phyloP scores from a whole-genome alignment of 2,797 vertebrate species.

The Erethizon dorsatum region DNA sequence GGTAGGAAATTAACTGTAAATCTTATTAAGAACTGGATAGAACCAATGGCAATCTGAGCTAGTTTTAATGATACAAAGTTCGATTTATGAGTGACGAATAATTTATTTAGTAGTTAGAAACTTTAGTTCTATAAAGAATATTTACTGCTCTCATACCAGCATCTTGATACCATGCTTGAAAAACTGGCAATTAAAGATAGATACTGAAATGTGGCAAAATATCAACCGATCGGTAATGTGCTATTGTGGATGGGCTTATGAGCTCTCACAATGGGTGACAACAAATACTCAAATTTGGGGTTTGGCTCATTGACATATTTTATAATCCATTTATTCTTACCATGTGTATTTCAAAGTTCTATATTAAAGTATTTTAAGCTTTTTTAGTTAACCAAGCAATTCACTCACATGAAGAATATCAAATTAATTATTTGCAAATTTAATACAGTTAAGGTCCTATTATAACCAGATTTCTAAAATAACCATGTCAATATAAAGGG shows the following conservation, averaged over 20 bases:
- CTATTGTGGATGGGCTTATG: neutral
- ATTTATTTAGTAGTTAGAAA: neutral
- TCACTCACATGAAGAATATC: neutral
- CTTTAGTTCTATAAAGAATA: neutral
- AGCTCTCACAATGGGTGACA: neutral
- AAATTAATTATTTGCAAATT: neutral
- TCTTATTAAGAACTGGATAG: neutral
- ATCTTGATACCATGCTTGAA: neutral
- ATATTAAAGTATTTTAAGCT: neutral
- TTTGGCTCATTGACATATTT: neutral
- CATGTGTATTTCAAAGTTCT: neutral
- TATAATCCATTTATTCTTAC: neutral
- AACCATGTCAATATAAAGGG: neutral
- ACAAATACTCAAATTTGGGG: neutral
- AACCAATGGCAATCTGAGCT: neutral
- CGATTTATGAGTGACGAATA: neutral
- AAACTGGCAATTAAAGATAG: neutral
- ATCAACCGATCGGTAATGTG: neutral
- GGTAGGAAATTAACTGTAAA: neutral
- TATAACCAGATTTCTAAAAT: slow-evolving; percentile 20
- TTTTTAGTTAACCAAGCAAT: slow-evolving; percentile 9
- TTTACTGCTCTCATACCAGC: neutral
- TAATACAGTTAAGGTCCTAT: neutral
- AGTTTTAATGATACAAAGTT: neutral
- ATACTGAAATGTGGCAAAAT: neutral